phyloP scores from a whole-genome alignment of 2,888 invertebrate genomes.

The Microplitis deprimator region DNA sequence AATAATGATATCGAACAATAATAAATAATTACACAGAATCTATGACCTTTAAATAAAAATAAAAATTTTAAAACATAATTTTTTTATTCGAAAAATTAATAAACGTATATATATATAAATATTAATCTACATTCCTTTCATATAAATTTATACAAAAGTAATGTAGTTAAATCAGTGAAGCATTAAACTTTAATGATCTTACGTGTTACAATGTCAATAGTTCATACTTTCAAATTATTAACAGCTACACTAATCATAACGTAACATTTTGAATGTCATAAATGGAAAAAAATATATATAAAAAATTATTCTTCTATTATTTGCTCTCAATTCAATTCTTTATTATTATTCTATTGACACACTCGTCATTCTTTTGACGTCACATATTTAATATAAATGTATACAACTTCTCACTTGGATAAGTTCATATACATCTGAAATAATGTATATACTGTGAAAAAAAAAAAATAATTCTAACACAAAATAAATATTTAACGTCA shows the following conservation, averaged over 20 bases:
- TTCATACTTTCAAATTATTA: neutral
- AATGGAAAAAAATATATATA: neutral
- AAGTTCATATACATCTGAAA: neutral
- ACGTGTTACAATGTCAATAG: conserved; percentile 1
- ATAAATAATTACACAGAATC: neutral
- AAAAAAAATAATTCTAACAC: neutral
- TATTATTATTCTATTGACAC: neutral
- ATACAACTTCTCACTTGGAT: neutral
- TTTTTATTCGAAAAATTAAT: neutral
- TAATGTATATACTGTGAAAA: neutral
- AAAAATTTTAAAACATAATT: neutral
- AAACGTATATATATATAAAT: neutral
- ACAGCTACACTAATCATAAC: neutral
- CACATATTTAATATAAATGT: neutral
- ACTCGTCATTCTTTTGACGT: neutral
- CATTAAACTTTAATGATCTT: neutral
- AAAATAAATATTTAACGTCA: neutral
- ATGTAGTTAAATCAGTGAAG: neutral
- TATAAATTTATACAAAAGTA: neutral
- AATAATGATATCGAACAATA: neutral
- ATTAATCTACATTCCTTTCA: neutral
- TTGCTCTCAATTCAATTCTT: neutral
- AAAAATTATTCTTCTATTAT: neutral
- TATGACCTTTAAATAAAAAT: neutral
- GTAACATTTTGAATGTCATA: neutral